Conservation (phyloP, 1,140 invertebrate genomes). For the Trichonephila inaurata region DNA sequence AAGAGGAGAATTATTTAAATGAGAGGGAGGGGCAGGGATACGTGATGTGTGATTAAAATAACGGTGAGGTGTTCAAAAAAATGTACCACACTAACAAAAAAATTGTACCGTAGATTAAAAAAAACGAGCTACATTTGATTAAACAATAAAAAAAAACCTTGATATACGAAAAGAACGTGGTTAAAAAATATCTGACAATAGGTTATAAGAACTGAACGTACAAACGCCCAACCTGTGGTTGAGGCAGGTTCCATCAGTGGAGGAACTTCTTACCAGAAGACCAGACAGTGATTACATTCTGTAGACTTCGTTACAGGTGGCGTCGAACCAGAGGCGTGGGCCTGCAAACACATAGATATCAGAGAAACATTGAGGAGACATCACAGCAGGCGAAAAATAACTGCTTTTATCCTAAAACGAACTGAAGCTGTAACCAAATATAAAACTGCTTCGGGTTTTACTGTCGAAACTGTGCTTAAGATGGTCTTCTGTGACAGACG, state of each 20-base stretch:
- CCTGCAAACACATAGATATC: slow-evolving; percentile 70
- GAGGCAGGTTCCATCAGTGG: slow-evolving; percentile 74
- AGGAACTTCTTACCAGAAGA: slow-evolving; percentile 65
- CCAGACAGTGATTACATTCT: slow-evolving; percentile 71
- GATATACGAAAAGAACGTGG: neutral
- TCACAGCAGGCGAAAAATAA: slow-evolving; percentile 17
- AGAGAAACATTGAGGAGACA: slow-evolving; percentile 44
- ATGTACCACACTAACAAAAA: neutral
- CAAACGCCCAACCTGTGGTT: slow-evolving; percentile 74
- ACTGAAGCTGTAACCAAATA: slow-evolving; percentile 22
- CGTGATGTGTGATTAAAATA: neutral
- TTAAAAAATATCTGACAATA: neutral
- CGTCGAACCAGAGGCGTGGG: slow-evolving; percentile 75
- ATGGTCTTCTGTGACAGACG: neutral
- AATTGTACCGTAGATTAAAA: neutral
- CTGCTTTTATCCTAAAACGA: neutral
- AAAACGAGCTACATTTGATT: neutral
- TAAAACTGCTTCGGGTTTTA: neutral
- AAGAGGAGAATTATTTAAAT: neutral
- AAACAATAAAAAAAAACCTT: neutral
- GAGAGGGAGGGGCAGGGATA: neutral
- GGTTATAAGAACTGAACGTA: slow-evolving; percentile 49
- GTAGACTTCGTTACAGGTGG: slow-evolving; percentile 70
- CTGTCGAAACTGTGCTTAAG: neutral
- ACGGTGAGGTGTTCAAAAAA: neutral